Evolutionary conservation across 1,140 invertebrate genomes (phyloP).

Genomic region (Drosophila sechellia): DNA sequence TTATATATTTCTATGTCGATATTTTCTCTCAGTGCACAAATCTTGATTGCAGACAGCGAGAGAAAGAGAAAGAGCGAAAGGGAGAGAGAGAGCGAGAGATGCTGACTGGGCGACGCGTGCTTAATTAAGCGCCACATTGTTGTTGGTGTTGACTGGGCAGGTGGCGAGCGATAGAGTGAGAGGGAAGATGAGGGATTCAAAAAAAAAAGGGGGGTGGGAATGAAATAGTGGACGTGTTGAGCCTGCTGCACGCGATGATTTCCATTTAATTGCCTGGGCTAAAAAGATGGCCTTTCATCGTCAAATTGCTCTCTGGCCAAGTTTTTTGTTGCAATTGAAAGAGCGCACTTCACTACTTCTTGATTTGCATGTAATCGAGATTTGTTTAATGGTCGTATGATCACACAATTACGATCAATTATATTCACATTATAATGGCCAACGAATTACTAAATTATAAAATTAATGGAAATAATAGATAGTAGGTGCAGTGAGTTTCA

Average conservation of each 20-base stretch:
- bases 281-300: constrained; percentile 35
- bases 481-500: not conserved
- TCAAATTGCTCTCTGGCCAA: constrained; percentile 19
- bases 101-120: constrained; percentile 61
- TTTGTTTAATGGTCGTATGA: constrained; percentile 7
- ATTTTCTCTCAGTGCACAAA: constrained; percentile 5
- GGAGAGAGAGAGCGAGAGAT: constrained; percentile 1
- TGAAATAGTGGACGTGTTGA: not conserved
- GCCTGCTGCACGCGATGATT: constrained; percentile 42
- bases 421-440: not conserved
- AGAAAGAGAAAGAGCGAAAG: not conserved
- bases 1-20: too few species aligned
- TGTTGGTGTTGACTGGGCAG: constrained; percentile 14
- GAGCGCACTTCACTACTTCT: constrained; percentile 13
- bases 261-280: constrained; percentile 39
- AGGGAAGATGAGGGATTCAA: not conserved
- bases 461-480: not conserved
- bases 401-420: constrained; percentile 16
- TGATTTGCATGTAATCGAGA: constrained; percentile 22
- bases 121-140: constrained; percentile 73
- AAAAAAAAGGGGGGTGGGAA: not conserved
- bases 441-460: constrained; percentile 1
- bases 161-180: constrained; percentile 28
- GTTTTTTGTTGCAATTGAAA: not conserved
- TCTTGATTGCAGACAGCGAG: constrained; percentile 4